Evolutionary conservation across 2,888 invertebrate genomes (phyloP).

Genomic region (Odontothrips loti): DNA sequence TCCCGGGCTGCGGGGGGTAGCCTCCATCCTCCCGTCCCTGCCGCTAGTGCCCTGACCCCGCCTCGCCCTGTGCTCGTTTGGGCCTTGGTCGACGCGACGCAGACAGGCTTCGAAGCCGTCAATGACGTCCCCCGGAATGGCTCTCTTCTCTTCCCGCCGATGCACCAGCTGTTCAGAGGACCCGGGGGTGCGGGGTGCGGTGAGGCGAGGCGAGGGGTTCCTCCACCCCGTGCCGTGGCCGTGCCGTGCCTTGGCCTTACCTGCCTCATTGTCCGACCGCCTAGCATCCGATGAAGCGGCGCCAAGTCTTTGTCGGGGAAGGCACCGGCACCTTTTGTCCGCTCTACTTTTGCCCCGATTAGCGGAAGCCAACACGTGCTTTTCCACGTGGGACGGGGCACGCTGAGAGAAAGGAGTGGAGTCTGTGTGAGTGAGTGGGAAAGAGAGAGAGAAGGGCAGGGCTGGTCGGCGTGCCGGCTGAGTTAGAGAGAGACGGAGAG

Average conservation of each 20-base stretch:
- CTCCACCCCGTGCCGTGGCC: not conserved
- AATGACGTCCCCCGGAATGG: too few relatives aligned
- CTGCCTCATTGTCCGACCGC: not conserved
- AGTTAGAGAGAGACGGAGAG: not conserved
- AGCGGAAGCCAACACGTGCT: not conserved
- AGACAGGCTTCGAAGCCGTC: too few relatives aligned
- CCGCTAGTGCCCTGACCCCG: too few relatives aligned
- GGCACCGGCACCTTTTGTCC: not conserved
- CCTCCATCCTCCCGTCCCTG: too few relatives aligned
- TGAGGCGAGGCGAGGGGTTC: too few relatives aligned
- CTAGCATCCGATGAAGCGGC: not conserved
- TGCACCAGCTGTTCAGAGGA: too few relatives aligned
- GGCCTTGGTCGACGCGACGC: too few relatives aligned
- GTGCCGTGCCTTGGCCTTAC: not conserved
- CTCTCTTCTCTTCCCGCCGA: too few relatives aligned
- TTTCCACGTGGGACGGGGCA: conserved; percentile 8
- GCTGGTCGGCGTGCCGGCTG: not conserved
- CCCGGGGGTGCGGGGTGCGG: too few relatives aligned
- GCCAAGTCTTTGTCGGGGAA: not conserved
- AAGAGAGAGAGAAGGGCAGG: not conserved
- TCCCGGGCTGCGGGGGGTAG: too few relatives aligned
- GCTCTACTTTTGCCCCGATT: not conserved
- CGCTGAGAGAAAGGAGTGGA: not conserved
- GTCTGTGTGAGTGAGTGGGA: not conserved
- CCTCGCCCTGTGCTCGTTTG: too few relatives aligned